phyloP scores from a whole-genome alignment of 2,888 invertebrate species.

The Scrobipalpa costella region DNA sequence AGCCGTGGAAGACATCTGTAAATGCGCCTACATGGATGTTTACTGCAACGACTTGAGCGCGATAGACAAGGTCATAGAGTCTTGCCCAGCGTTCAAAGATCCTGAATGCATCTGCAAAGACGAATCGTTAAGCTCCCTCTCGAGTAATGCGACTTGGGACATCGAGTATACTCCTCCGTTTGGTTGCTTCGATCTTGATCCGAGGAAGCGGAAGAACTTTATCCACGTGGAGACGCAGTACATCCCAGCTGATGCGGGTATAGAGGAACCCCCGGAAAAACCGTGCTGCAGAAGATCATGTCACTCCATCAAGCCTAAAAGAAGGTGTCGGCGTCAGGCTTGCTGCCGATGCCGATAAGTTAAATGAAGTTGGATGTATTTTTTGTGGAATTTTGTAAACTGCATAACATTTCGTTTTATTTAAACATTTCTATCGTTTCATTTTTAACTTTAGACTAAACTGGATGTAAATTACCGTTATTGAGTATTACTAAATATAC shows the following conservation, averaged over 20 bases:
- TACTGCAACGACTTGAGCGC: constrained; percentile 72
- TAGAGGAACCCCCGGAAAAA: constrained; percentile 51
- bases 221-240: constrained; percentile 84
- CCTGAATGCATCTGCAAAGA: constrained; percentile 68
- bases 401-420: neutral
- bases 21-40: constrained; percentile 78
- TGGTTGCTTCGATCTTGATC: constrained; percentile 83
- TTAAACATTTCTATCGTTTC: too few species aligned
- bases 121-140: constrained; percentile 69
- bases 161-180: constrained; percentile 87
- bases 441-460: too few species aligned
- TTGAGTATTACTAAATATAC: too few species aligned
- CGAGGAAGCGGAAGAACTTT: constrained; percentile 70
- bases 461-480: too few species aligned
- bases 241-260: constrained; percentile 75
- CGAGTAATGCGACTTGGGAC: constrained; percentile 84
- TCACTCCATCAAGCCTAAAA: constrained; percentile 45
- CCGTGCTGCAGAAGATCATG: constrained; percentile 54
- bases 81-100: constrained; percentile 70
- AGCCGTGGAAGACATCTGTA: constrained; percentile 69
- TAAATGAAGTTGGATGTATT: neutral
- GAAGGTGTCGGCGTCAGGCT: constrained; percentile 38
- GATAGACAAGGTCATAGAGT: constrained; percentile 71
- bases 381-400: neutral
- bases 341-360: constrained; percentile 27